phyloP scores from a whole-genome alignment of 2,797 vertebrate species.

The Scyliorhinus canicula region DNA sequence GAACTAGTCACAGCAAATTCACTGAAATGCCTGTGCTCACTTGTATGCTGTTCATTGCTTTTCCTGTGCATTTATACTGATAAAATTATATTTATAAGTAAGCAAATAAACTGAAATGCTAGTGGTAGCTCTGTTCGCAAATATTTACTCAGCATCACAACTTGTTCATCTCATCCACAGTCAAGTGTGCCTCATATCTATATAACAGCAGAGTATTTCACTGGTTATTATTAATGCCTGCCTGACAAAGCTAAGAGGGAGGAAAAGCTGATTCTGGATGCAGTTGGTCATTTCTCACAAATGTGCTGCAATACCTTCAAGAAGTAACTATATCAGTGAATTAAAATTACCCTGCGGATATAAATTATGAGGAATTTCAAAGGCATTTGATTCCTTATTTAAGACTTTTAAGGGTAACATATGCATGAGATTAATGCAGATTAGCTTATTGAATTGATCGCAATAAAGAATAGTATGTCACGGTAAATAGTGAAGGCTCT shows the following conservation, averaged over 20 bases:
- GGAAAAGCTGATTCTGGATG: background rate
- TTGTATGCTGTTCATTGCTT: background rate
- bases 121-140: background rate
- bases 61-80: conserved; percentile 17
- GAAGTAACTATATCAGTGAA: background rate
- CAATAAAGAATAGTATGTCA: background rate
- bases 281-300: background rate
- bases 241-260: background rate
- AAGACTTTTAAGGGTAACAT: background rate
- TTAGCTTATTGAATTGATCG: background rate
- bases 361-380: background rate
- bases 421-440: background rate
- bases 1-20: conserved; percentile 16
- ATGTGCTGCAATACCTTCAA: background rate
- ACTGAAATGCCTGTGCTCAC: background rate
- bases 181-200: background rate
- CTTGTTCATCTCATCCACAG: background rate
- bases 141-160: background rate
- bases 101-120: background rate
- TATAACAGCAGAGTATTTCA: background rate
- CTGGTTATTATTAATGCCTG: background rate
- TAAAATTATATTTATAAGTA: conserved; percentile 23
- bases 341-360: background rate
- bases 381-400: background rate
- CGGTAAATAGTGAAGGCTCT: background rate